Conservation (phyloP, 1,140 invertebrate genomes). For the Lysiphlebus fabarum region DNA sequence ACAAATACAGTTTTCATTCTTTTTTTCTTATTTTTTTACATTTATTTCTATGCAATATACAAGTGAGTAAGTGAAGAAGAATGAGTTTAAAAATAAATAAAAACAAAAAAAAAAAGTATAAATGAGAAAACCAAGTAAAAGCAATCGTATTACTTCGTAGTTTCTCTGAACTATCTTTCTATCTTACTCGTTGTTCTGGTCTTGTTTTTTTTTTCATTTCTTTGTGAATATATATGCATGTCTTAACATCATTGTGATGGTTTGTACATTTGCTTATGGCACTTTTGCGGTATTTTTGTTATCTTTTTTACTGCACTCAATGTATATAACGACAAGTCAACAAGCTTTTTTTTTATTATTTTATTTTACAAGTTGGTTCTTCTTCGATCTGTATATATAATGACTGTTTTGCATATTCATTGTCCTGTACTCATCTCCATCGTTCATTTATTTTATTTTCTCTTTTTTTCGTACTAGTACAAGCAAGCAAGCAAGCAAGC, state of each 20-base stretch:
- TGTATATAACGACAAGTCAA: no score
- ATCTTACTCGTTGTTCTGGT: not conserved
- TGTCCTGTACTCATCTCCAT: not conserved
- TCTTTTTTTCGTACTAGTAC: not conserved
- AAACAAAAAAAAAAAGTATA: no score
- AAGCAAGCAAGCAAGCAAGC: not conserved
- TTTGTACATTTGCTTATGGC: not conserved
- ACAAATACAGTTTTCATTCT: not conserved
- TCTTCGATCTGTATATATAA: conserved; percentile 11
- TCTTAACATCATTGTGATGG: no score
- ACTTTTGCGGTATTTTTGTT: conserved; percentile 5
- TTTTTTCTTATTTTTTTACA: no score
- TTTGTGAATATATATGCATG: not conserved
- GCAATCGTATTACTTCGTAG: conserved; percentile 18
- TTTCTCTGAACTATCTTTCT: not conserved
- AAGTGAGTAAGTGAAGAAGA: no score
- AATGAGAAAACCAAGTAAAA: conserved; percentile 14
- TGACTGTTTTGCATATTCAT: conserved; percentile 23
- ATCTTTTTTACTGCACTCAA: not conserved
- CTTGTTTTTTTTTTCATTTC: not conserved
- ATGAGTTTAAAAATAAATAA: no score
- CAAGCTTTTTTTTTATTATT: not conserved
- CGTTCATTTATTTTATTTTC: not conserved
- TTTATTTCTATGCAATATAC: no score
- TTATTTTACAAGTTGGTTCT: conserved; percentile 3